phyloP scores from a whole-genome alignment of 2,888 invertebrate genomes.

The Perdita meconis region DNA sequence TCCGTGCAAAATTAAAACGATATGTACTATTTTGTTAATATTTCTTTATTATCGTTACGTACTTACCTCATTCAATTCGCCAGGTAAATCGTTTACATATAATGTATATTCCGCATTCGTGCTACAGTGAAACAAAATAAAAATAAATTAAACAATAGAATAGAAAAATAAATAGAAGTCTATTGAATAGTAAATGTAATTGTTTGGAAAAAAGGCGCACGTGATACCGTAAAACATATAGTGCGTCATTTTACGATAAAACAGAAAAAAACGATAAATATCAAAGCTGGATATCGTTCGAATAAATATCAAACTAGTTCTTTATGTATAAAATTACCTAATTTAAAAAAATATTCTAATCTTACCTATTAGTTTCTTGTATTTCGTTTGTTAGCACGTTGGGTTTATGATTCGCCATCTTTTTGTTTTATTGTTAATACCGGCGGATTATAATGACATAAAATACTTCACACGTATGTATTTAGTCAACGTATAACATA shows the following conservation, averaged over 20 bases:
- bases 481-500: neutral
- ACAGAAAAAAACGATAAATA: too few species aligned
- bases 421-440: neutral
- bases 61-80: slow-evolving; percentile 72
- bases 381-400: neutral
- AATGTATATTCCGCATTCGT: slow-evolving; percentile 61
- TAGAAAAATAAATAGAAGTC: too few species aligned
- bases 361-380: neutral
- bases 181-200: too few species aligned
- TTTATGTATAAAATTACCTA: neutral
- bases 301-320: neutral
- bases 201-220: too few species aligned
- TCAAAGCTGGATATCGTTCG: neutral
- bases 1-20: neutral
- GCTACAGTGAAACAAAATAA: slow-evolving; percentile 14
- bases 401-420: slow-evolving; percentile 21
- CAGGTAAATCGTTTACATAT: slow-evolving; percentile 73
- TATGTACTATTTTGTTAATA: neutral
- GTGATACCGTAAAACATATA: too few species aligned
- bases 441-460: neutral
- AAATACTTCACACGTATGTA: neutral
- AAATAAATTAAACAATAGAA: too few species aligned
- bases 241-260: too few species aligned
- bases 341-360: neutral
- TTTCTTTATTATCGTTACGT: slow-evolving; percentile 11